A percentile compares a stretch with the other conserved stretches of the same genome.
Evolutionary conservation across 2,888 invertebrate species (phyloP).

Genomic region (Rugalucina vietnamica): DNA sequence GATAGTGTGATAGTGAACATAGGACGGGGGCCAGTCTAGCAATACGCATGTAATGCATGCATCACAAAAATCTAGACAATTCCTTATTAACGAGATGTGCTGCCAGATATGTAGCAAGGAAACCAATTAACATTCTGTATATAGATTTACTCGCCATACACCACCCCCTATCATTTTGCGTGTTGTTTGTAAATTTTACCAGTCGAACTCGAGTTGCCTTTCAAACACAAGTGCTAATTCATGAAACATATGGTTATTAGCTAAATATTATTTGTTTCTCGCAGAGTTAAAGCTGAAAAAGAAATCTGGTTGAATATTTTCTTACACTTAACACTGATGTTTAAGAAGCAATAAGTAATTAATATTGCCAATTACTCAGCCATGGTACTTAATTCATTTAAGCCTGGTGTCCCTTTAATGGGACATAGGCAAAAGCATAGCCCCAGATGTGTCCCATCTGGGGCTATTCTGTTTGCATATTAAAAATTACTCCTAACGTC

Average conservation of each 20-base stretch:
- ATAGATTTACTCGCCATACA: constrained; percentile 7
- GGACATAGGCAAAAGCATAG: too few relatives aligned
- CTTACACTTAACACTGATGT: neutral
- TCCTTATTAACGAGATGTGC: constrained; percentile 2
- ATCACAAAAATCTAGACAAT: neutral
- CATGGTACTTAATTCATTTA: too few relatives aligned
- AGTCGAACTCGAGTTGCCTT: constrained; percentile 3
- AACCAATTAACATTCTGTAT: neutral
- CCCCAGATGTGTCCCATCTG: too few relatives aligned
- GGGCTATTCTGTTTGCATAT: too few relatives aligned
- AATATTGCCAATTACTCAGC: too few relatives aligned
- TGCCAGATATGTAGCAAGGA: neutral
- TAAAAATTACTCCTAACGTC: too few relatives aligned
- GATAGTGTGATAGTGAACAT: too few relatives aligned
- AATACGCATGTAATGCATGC: neutral
- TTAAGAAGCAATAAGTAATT: too few relatives aligned
- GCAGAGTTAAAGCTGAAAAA: neutral
- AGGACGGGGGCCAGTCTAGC: too few relatives aligned
- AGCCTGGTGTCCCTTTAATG: too few relatives aligned
- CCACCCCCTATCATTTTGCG: constrained; percentile 13
- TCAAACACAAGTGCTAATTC: neutral
- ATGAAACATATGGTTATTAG: neutral
- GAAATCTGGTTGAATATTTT: neutral
- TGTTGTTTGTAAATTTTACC: constrained; percentile 14
- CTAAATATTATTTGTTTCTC: constrained; percentile 7